Evolutionary conservation across 2,797 vertebrate genomes (phyloP).

Genomic region (Leptodactylus fallax): DNA sequence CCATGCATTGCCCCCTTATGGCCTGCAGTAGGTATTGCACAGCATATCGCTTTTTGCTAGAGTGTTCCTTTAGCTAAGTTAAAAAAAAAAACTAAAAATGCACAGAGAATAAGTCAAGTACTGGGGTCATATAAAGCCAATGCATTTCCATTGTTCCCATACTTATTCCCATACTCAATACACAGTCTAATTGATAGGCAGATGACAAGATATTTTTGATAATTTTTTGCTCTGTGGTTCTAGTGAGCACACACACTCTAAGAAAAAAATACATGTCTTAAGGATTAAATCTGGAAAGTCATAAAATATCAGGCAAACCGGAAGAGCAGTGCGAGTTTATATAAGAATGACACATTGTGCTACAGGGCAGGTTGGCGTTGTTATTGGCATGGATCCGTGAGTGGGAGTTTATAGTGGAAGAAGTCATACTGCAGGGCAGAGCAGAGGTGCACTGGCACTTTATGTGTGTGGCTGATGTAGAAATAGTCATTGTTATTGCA

Average conservation of each 20-base stretch:
- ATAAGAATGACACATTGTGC: conserved; percentile 25
- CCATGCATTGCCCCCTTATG: too few relatives aligned
- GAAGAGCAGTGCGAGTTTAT: neutral
- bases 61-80: neutral
- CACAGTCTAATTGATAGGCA: too few relatives aligned
- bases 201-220: neutral
- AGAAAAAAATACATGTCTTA: neutral
- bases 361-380: conserved; percentile 29
- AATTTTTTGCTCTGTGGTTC: neutral
- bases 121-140: too few relatives aligned
- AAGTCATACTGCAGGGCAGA: conserved; percentile 38
- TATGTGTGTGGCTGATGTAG: conserved; percentile 28
- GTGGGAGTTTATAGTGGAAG: conserved; percentile 20
- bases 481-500: conserved; percentile 49
- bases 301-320: neutral
- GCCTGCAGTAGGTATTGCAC: too few relatives aligned
- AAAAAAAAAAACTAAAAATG: too few relatives aligned
- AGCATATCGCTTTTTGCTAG: too few relatives aligned
- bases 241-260: neutral
- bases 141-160: too few relatives aligned
- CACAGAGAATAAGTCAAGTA: too few relatives aligned
- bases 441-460: conserved; percentile 7
- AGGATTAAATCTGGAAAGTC: neutral
- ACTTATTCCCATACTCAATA: too few relatives aligned
- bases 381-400: conserved; percentile 24